These are phyloP conservation scores for Vulpes ferrilata DNA, from an alignment of 2,113 vertebrate species.

Conservation along the genomic window DNA sequence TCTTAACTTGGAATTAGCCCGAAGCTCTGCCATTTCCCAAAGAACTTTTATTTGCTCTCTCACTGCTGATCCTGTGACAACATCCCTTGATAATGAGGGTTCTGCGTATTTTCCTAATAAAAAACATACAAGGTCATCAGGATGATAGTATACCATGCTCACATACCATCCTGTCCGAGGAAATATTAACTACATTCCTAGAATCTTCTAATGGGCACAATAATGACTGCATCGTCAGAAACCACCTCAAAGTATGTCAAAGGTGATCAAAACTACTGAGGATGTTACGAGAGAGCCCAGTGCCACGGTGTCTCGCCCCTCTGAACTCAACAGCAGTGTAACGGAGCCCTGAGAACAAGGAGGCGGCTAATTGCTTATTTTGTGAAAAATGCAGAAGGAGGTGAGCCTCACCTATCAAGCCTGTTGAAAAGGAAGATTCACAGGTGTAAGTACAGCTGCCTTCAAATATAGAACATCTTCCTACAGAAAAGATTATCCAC, in stretches of 20 bases:
- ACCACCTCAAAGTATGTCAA: background rate
- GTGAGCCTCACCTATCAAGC: background rate
- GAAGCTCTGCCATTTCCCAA: background rate
- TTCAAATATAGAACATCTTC: background rate
- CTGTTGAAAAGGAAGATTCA: background rate
- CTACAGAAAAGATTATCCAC: background rate
- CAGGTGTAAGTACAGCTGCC: background rate
- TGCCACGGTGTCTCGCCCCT: rapidly evolving
- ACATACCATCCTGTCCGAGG: background rate
- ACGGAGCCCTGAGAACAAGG: background rate
- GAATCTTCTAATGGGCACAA: background rate
- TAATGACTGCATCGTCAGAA: background rate
- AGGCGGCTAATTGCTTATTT: background rate
- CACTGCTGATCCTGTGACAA: background rate
- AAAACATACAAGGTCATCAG: background rate
- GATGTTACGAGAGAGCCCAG: background rate
- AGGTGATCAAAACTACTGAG: background rate
- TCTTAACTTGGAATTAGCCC: background rate
- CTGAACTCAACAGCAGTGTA: background rate
- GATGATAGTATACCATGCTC: rapidly evolving
- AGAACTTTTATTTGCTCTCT: background rate
- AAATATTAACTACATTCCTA: background rate
- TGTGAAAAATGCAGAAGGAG: background rate
- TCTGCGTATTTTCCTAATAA: background rate
- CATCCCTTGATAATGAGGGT: background rate